Conservation (phyloP, 2,797 vertebrate genomes). For the Morelia viridis region DNA sequence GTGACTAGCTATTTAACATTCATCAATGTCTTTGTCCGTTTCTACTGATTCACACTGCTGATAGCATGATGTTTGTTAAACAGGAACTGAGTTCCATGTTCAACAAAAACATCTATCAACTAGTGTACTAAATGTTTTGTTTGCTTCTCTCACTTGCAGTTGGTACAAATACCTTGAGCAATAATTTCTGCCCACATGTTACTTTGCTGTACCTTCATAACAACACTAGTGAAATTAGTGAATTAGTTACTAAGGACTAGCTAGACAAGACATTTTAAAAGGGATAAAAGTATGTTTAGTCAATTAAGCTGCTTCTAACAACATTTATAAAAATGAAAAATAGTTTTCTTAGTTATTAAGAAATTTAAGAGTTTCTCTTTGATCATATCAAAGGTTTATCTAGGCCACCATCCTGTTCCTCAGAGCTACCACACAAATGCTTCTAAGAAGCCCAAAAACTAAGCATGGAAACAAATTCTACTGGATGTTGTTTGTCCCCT, state of each 20-base stretch:
- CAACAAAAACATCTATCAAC: not conserved
- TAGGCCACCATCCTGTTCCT: not conserved
- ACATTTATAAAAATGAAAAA: not conserved
- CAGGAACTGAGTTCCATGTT: not conserved
- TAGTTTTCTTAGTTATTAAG: not conserved
- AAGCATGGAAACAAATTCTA: not conserved
- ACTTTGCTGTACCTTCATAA: not conserved
- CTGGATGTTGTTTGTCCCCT: not conserved
- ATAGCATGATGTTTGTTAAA: not conserved
- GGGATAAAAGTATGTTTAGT: not conserved
- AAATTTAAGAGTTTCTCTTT: not conserved
- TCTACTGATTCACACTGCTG: too few relatives aligned
- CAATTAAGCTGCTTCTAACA: not conserved
- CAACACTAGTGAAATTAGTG: not conserved
- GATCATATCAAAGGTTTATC: not conserved
- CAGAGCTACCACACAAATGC: not conserved
- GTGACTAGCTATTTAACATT: not conserved
- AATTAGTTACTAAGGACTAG: not conserved
- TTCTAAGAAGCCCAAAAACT: not conserved
- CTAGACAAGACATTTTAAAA: not conserved
- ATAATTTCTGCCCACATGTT: not conserved
- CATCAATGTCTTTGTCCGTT: not conserved
- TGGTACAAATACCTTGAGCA: not conserved
- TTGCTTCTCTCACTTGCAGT: not conserved
- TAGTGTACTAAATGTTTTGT: not conserved